Evolutionary conservation across 1,140 invertebrate genomes (phyloP), one percentile per base, ranked within the genome.

Genomic region (Forficula auricularia): DNA sequence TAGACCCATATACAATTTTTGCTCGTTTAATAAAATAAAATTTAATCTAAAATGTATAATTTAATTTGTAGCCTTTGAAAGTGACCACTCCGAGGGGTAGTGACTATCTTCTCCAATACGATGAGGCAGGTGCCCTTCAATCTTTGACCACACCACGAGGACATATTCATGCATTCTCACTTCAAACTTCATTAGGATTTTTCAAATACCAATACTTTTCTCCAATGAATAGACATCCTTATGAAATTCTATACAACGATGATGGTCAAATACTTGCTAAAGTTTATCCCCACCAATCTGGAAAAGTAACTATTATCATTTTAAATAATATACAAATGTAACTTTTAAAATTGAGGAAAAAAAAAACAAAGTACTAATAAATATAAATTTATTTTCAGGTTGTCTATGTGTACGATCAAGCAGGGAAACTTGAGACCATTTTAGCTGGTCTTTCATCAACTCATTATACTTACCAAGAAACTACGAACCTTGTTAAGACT

Each of bases 141-240:
- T 82, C 83, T 3, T 58, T 96, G 8, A 91, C 85, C 1, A 96
- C 89, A 3, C 91, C 91, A 0, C 68, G 86, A 44, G 86, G 88
- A 13, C 87, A 90, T 49, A 89, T 89, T 38, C 90, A 96, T 54
- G 77, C 82, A 0, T 95, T 96, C 59, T 81, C 81, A 1, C 66
- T 90, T 4, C 85, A 94, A 60, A 89, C 87, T 0, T 88, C 87
- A 0, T 64, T 95, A 2, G 89, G 90, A 14, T 88, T 86, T 58
- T 90, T 89, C 58, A 89, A 89, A 55, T 86, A 91, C 53, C 80
- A 86, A 53, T 89, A 91, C 60, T 85, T 80, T 54, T 84, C 86
- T 3, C 85, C 87, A 2, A 83, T 88, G 68, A 85, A 82, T 51
- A 69, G 82, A 36, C 82, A 88, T 67, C 82, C 84, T 1, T 91